These are phyloP conservation scores for Clitarchus hookeri DNA, from an alignment of 2,888 invertebrate species.

Conservation along the genomic window DNA sequence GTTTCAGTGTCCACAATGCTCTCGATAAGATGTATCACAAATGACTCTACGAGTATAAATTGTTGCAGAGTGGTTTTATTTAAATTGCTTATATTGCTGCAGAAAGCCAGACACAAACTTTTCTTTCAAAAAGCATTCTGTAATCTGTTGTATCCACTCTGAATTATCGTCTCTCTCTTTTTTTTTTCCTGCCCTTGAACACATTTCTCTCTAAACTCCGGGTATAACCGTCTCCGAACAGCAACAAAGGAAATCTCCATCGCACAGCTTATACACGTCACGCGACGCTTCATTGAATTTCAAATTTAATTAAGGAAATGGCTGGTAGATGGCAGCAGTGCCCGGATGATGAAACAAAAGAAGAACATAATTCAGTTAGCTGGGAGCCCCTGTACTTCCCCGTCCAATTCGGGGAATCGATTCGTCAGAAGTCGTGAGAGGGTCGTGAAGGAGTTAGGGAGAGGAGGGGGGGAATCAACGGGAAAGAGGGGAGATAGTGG, in stretches of 20 bases:
- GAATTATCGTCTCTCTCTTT: neutral
- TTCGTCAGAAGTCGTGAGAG: conserved; percentile 15
- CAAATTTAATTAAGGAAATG: conserved; percentile 39
- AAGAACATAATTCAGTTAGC: conserved; percentile 28
- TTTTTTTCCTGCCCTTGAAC: neutral
- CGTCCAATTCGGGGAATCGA: conserved; percentile 24
- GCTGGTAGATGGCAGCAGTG: conserved; percentile 26
- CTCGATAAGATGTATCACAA: neutral
- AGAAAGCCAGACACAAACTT: neutral
- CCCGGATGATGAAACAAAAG: conserved; percentile 27
- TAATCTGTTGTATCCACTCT: conserved; percentile 1
- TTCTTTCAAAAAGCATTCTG: neutral
- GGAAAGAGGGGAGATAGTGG: conserved; percentile 21
- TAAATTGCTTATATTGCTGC: neutral
- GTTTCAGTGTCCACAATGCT: neutral
- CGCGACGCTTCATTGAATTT: conserved; percentile 36
- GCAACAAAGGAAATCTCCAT: conserved; percentile 5
- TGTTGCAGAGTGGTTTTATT: neutral
- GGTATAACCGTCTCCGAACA: neutral
- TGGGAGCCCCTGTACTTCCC: conserved; percentile 18
- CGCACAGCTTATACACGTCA: conserved; percentile 26
- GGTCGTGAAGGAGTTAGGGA: neutral
- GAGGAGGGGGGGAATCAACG: neutral
- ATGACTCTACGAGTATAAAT: neutral
- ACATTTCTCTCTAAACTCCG: neutral